Percentiles rank a stretch among this genome's conserved stretches.
Evolutionary conservation across 2,888 invertebrate species (phyloP).

Genomic region (Drosophila acutilabella): DNA sequence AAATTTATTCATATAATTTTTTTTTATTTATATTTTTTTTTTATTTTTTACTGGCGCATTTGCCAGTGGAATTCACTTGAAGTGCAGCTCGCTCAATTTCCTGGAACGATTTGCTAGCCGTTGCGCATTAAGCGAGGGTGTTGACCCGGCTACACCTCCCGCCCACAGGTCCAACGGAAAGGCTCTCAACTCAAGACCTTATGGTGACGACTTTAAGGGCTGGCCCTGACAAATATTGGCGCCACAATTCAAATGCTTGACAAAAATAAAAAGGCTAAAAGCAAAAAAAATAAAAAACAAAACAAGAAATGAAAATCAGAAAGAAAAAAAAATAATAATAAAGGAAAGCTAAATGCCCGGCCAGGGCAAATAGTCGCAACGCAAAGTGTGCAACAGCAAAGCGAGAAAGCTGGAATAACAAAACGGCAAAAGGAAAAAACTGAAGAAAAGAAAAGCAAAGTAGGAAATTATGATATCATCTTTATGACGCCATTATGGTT

Average conservation of each 20-base stretch:
- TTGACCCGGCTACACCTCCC: neutral
- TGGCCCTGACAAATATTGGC: slow-evolving; percentile 67
- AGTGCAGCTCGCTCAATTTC: slow-evolving; percentile 74
- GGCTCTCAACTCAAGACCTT: slow-evolving; percentile 16
- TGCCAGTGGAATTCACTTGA: slow-evolving; percentile 50
- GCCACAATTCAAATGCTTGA: slow-evolving; percentile 63
- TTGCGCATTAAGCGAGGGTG: slow-evolving; percentile 40
- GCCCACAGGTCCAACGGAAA: neutral
- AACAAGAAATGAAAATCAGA: slow-evolving; percentile 12
- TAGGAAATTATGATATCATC: slow-evolving; percentile 77
- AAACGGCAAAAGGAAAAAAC: slow-evolving; percentile 54
- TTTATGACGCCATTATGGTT: slow-evolving; percentile 77
- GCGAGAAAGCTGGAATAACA: slow-evolving; percentile 40
- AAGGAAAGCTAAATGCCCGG: slow-evolving; percentile 40
- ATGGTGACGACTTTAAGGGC: slow-evolving; percentile 39
- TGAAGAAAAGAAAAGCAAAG: slow-evolving; percentile 63
- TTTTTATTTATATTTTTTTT: slow-evolving; percentile 53
- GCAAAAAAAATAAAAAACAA: slow-evolving; percentile 13
- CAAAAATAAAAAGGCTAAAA: slow-evolving; percentile 39
- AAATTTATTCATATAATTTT: slow-evolving; percentile 67
- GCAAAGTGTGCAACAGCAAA: slow-evolving; percentile 55
- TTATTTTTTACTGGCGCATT: slow-evolving; percentile 51
- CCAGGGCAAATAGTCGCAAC: slow-evolving; percentile 53
- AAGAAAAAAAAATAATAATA: slow-evolving; percentile 36
- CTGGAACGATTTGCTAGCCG: slow-evolving; percentile 68